Evolutionary conservation across 2,888 invertebrate species (phyloP), one percentile per base, ranked within the genome.

Genomic region (Ornithoptera alexandrae): DNA sequence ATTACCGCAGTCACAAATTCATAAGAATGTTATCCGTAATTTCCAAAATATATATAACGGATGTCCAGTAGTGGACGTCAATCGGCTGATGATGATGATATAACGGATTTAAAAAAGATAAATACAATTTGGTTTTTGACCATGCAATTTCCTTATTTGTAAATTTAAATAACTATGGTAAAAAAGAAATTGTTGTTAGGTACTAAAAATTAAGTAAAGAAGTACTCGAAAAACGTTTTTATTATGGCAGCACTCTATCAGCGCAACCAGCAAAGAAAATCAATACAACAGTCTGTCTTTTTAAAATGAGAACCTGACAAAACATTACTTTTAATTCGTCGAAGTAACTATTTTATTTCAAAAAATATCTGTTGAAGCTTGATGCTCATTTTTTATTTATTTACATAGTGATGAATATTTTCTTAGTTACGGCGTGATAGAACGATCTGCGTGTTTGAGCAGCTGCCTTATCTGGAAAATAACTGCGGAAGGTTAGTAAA

Each of bases 371-470:
- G 83, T 88, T 87, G 87, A 85, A 88, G 85, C 80, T 92, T 87
- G 92, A 92, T 92, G 92, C 89, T 92, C 92, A 89, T 90, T 92
- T 92, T 89, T 92, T 92, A 91, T 91, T 92, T 92, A 92, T 90
- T 91, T 92, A 92, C 91, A 88, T 88, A 90, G 92, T 90, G 92
- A 92, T 92, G 90, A 88, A 86, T 89, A 85, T 90, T 89, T 86
- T 88, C 90, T 86, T 90, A 88, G 92, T 89, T 88, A 91, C 92
- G 91, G 91, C 92, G 92, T 91, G 91, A 89, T 92, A 90, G 89
- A 87, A 87, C 84, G 84, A 89, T 88, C 88, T 90, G 86, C 89
- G 89, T 86, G 83, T 86, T 79, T 86, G 83, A 86, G 81, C 88
- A 83, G 81, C 86, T 83, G 85, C 81, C 84, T 86, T 86, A 88